phyloP scores from a whole-genome alignment of 53 echinoderm and acorn worm species.

The Crossaster papposus region DNA sequence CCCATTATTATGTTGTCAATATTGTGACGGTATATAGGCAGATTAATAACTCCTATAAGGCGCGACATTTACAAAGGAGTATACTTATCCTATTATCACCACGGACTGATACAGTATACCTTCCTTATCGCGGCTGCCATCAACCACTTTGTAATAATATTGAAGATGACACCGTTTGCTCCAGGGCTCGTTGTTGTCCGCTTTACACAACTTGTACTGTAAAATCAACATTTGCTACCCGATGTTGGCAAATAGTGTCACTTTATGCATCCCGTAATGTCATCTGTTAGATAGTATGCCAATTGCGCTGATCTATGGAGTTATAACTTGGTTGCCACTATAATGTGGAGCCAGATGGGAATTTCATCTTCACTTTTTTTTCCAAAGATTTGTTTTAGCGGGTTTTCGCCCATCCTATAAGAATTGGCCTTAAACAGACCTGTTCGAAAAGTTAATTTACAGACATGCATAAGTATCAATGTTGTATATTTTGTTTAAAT shows the following conservation, averaged over 20 bases:
- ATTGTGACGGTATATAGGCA: neutral
- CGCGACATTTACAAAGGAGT: neutral
- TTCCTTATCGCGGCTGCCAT: neutral
- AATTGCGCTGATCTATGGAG: no score
- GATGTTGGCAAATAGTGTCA: neutral
- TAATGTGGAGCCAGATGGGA: no score
- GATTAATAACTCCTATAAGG: neutral
- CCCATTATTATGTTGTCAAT: neutral
- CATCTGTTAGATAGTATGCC: no score
- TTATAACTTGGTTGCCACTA: no score
- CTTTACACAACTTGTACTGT: neutral
- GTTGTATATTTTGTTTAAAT: no score
- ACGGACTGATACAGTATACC: neutral
- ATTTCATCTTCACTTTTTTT: no score
- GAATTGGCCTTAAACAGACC: no score
- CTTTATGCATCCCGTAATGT: no score
- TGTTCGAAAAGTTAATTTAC: no score
- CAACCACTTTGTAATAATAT: conserved; percentile 2
- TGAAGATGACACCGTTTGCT: neutral
- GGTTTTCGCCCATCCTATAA: no score
- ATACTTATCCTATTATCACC: neutral
- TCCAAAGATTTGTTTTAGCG: no score
- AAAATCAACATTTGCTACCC: neutral
- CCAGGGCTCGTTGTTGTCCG: neutral
- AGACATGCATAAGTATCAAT: no score